Evolutionary conservation across 2,113 vertebrate species (phyloP).

Genomic region (Pogonocichla stellata): DNA sequence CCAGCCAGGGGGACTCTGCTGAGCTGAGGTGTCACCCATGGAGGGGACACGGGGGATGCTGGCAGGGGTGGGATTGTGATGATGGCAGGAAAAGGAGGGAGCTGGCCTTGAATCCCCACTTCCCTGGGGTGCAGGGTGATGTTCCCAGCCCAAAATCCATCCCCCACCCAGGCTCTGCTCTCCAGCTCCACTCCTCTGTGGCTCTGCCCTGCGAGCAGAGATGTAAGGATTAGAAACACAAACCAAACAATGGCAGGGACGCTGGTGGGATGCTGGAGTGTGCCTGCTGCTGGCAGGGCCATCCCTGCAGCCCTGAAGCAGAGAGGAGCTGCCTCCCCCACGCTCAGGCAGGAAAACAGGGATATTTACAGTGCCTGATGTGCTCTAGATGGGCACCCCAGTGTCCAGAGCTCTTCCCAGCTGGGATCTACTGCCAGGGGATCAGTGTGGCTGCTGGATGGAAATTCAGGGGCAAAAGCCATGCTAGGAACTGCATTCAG

Average conservation of each 20-base stretch:
- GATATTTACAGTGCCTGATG: neutral
- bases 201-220: neutral
- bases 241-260: neutral
- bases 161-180: neutral
- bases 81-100: neutral
- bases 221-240: neutral
- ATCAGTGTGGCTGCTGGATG: neutral
- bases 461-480: neutral
- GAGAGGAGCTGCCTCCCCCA: neutral
- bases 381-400: neutral
- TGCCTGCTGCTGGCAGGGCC: fast-evolving
- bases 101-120: neutral
- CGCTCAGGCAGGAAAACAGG: neutral
- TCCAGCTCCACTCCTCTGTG: neutral
- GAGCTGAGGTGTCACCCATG: neutral
- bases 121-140: neutral
- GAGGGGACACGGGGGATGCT: fast-evolving
- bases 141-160: neutral
- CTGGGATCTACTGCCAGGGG: neutral
- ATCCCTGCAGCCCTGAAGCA: neutral
- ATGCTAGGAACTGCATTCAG: neutral
- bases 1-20: neutral
- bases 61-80: fast-evolving
- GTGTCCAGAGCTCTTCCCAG: neutral
- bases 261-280: neutral